Percentiles rank a stretch among this genome's conserved stretches.
These are phyloP conservation scores for Clarias gariepinus DNA, from an alignment of 2,113 vertebrate species.

Conservation along the genomic window DNA sequence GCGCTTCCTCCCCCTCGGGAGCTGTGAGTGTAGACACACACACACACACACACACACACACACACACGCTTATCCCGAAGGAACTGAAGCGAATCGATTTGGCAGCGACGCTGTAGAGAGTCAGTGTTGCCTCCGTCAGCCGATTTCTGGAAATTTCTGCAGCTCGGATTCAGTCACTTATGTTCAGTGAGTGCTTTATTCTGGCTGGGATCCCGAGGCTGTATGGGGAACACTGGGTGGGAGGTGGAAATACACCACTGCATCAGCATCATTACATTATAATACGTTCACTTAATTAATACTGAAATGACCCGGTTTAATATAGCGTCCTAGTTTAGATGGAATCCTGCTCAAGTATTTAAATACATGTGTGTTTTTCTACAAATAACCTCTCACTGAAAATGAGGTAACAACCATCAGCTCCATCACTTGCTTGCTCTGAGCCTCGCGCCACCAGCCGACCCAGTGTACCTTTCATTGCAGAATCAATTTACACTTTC, in stretches of 20 bases:
- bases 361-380: not conserved
- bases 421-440: too few species aligned
- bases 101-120: not conserved
- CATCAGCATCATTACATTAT: not conserved
- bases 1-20: slow-evolving; percentile 4
- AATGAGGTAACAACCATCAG: too few species aligned
- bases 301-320: not conserved
- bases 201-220: not conserved
- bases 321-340: not conserved
- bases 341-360: not conserved
- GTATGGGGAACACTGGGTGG: not conserved
- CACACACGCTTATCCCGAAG: not conserved
- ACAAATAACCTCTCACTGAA: too few species aligned
- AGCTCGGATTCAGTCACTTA: not conserved
- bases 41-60: too few species aligned
- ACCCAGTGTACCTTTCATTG: too few species aligned
- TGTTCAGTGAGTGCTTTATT: not conserved
- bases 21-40: slow-evolving; percentile 13
- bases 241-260: not conserved
- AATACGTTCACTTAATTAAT: too few species aligned
- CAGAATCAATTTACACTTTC: too few species aligned
- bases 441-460: too few species aligned
- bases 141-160: not conserved
- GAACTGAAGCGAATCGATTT: slow-evolving; percentile 10
- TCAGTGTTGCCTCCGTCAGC: not conserved